Conservation (phyloP, 2,113 vertebrate species). For the Ceuthmochares aereus region DNA sequence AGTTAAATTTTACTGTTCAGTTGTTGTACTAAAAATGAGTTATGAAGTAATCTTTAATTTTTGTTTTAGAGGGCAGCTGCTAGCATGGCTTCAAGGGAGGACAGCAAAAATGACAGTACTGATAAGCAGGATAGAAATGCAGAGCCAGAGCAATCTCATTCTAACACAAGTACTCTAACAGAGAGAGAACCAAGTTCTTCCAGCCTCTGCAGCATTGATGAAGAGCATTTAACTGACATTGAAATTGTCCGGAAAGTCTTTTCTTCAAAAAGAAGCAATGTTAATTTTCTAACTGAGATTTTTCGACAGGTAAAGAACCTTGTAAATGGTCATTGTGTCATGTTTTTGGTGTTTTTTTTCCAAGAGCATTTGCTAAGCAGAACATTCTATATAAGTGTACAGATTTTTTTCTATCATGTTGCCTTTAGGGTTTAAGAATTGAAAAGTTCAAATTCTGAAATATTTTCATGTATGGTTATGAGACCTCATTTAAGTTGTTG, state of each 20-base stretch:
- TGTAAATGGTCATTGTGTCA: background rate
- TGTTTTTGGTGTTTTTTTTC: background rate
- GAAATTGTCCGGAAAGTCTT: constrained; percentile 96
- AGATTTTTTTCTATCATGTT: background rate
- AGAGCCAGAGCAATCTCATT: constrained; percentile 95
- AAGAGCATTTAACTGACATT: constrained; percentile 96
- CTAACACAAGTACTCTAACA: constrained; percentile 96
- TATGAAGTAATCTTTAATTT: background rate
- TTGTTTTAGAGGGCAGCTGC: constrained; percentile 91
- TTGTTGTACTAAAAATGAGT: background rate
- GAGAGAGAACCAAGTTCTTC: constrained; percentile 98
- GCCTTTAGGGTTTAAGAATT: background rate
- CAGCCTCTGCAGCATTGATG: constrained; percentile 97
- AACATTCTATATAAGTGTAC: background rate
- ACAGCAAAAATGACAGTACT: constrained; percentile 79
- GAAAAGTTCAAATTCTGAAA: background rate
- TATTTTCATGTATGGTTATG: background rate
- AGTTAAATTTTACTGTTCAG: background rate
- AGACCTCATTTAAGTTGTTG: background rate
- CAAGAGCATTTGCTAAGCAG: background rate
- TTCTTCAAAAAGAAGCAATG: constrained; percentile 92
- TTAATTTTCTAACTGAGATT: constrained; percentile 98
- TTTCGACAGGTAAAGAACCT: constrained; percentile 92
- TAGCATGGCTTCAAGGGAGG: constrained; percentile 90
- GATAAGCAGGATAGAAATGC: constrained; percentile 79